Evolutionary conservation across 2,797 vertebrate species (phyloP), one percentile per base, ranked within the genome.

Genomic region (Galago senegalensis): DNA sequence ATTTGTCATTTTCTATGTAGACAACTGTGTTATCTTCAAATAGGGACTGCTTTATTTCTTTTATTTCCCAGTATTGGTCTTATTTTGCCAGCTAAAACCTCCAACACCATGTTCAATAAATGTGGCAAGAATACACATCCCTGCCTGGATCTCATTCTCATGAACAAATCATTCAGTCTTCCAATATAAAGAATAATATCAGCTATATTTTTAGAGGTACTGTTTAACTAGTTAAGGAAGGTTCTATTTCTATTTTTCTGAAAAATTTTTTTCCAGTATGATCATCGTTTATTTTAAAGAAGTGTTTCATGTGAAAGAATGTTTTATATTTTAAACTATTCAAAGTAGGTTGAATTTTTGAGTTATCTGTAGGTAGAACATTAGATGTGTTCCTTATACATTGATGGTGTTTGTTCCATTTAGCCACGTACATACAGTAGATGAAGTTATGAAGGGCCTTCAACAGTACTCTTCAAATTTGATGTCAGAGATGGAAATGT

Each of bases 301-400:
- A 56, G 4, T 58, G 46, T 94, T 92, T 93, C 27, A 87, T 91
- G n/a, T 61, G 60, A 95, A 89, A 92, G 18, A 79, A 93, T 82
- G 37, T 75, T 93, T 89, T 79, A 10, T 90, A 13, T 80, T 90
- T 53, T 27, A 84, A 65, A 58, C 46, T 89, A 25, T 53, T 61
- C n/a, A n/a, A 90, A 75, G 53, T 84, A 65, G 37, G 3, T 80
- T 60, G 43, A 83, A 80, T 10, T 89, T 63, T 56, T 92, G 27
- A 95, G 43, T 86, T 90, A 25, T 84, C 60, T 80, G 60, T 91
- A 60, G 31, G 4, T 31, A 93, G 58, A 40, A 87, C 11, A 86
- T 67, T 27, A 95, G 76, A 92, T 43, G 7, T 49, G 49, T 46
- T 92, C 76, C n/a, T 79, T 40, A 83, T 83, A 82, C 46, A 43